Base-by-base conservation (phyloP, 2,113 vertebrate species). In the Embiotoca jacksoni region DNA sequence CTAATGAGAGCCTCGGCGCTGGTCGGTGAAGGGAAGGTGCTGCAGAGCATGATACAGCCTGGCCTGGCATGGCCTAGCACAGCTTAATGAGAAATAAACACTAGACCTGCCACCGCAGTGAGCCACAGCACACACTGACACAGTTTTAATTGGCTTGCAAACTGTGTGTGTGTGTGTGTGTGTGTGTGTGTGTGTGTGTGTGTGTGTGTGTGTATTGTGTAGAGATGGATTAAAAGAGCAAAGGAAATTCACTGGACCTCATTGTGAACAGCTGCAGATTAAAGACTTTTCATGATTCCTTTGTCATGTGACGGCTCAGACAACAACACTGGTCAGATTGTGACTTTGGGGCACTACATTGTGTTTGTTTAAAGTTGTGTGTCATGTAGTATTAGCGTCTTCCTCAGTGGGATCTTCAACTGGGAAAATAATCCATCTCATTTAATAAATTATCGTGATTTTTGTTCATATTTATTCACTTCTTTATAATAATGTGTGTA, bases 41-140 rank as follows among this genome's bases (percentile, higher is more conserved):
- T 72, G 74, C 56, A 14, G 74, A 89, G 90, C 84, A 83, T 84
- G 83, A 77, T 75, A 78, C 73, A 80, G 82, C 41, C 64, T 53
- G 68, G 88, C 77, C 78, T 89, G 85, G 87, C 82, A 84, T 86
- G 81, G 85, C 85, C 75, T 74, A 80, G 79, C 87, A 77, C 83
- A 71, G 86, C 75, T 80, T 93, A 92, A 92, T 92, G 88, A 89
- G 88, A 85, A 80, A 83, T 89, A 92, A 92, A 90, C 82, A 88
- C 73, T 75, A 68, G 80, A 87, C 53, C 87, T 88, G 88, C 83
- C 87, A 88, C 70, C 7, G 58, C 72, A 80, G 78, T 82, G 78
- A 78, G 83, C 76, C 76, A 82, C 80, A 63, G 77, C 61, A 81
- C 86, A 90, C 85, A 82, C 82, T 79, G 86, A 82, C 59, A 85